Conservation (phyloP, 2,888 invertebrate species). For the Ennomos quercinarius region DNA sequence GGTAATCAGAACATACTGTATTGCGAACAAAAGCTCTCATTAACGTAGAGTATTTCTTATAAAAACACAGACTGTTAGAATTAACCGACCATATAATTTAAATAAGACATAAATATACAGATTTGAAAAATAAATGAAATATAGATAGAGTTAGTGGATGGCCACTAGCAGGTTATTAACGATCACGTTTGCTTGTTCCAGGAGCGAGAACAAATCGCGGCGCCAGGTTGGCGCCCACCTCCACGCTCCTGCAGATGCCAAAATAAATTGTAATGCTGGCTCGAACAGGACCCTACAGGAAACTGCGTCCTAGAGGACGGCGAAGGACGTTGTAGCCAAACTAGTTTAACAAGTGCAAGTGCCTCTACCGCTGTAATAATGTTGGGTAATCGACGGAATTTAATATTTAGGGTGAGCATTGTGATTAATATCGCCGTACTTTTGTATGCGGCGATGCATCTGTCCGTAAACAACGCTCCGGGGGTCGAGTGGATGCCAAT, state of each 20-base stretch:
- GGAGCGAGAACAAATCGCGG: slow-evolving; percentile 60
- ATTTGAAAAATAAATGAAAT: background rate
- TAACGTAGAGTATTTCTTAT: slow-evolving; percentile 1
- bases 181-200: slow-evolving; percentile 60
- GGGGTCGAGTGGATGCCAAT: slow-evolving; percentile 72
- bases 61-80: no score
- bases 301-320: slow-evolving; percentile 84
- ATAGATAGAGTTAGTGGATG: background rate
- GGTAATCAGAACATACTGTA: slow-evolving; percentile 3
- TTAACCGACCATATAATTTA: background rate
- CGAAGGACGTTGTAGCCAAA: slow-evolving; percentile 77
- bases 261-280: slow-evolving; percentile 84
- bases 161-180: slow-evolving; percentile 9
- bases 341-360: slow-evolving; percentile 73
- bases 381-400: slow-evolving; percentile 86
- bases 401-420: slow-evolving; percentile 90
- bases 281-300: slow-evolving; percentile 79
- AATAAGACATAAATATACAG: background rate
- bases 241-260: slow-evolving; percentile 73
- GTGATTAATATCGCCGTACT: slow-evolving; percentile 90
- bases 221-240: slow-evolving; percentile 69
- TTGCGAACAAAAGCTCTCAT: slow-evolving; percentile 9
- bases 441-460: slow-evolving; percentile 89
- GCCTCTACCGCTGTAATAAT: slow-evolving; percentile 71
- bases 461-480: slow-evolving; percentile 64